Evolutionary conservation across 92 coral and sea anemone genomes (phyloP).

Genomic region (Parazoanthus atlanticus): DNA sequence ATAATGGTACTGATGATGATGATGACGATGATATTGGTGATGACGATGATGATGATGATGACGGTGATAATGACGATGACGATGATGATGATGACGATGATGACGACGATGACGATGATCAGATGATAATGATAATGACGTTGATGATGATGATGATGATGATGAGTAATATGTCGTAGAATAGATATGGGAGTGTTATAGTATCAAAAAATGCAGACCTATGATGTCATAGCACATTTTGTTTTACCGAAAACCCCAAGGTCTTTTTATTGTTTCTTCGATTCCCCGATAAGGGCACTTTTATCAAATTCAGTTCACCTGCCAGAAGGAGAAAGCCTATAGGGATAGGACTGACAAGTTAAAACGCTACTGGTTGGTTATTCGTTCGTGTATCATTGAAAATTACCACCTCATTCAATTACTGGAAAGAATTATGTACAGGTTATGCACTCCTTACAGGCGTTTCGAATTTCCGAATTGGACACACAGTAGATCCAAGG

Average conservation of each 20-base stretch:
- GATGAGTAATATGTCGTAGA: no score
- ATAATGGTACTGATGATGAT: no score
- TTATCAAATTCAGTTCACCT: background rate
- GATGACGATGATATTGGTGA: no score
- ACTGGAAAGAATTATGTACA: background rate
- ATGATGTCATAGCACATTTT: background rate
- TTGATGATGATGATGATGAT: no score
- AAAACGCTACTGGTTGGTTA: background rate
- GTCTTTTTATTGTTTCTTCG: background rate
- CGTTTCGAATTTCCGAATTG: background rate
- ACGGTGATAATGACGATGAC: no score
- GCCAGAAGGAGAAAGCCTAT: background rate
- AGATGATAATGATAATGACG: no score
- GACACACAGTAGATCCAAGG: slow-evolving; percentile 3
- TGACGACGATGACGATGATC: no score
- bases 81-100: no score
- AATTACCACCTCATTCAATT: background rate
- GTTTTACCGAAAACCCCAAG: background rate
- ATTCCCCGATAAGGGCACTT: background rate
- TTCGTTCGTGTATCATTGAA: background rate
- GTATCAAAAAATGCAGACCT: no score
- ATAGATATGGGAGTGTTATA: no score
- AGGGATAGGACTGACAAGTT: background rate
- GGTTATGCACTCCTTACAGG: background rate
- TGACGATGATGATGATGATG: no score